Evolutionary conservation across 2,797 vertebrate genomes (phyloP), one percentile per base, ranked within the genome.

Genomic region (Macropus fuliginosus): DNA sequence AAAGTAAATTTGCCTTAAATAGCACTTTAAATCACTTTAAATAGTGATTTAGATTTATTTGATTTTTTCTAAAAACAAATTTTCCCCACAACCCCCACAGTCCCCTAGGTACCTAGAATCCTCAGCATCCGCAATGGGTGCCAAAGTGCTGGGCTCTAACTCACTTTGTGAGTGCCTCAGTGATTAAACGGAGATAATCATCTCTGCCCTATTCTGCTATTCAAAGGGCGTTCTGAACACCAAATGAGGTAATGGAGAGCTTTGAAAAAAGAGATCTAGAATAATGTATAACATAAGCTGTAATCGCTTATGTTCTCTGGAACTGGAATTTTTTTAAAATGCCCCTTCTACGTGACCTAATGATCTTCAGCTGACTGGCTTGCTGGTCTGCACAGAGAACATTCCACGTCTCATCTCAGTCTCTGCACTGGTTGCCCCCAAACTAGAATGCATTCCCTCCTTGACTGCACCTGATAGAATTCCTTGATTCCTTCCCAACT

Each of bases 131-230:
- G 46, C 13, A 56, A 14, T 5, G 14, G 91, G 24, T 59, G 27
- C 1, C 0, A 2, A 21, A 34, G 24, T 55, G 74, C 1, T 0
- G 1, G 4, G 21, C 11, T 81, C 74, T 46, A 87, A 50, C 74
- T 50, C 74, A 87, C 9, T 29, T 56, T 55, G 54, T 92, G 40
- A 40, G 27, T 50, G 81, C 74, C 0, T 0, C 5, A 12, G 54
- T 89, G 55, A 2, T 29, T 55, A 55, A 92, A 91, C 62, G n/a
- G 0, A 10, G 40, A 56, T 40, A 57, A 54, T 21, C 16, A n/a
- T 81, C 91, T 92, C 95, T n/a, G 21, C 11, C 55, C 54, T 54
- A 12, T 28, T 28, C 54, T 92, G 92, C 91, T 74, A 55, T 40
- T 27, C 54, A 91, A 52, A 28, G 8, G 27, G 18, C 59, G 13